phyloP scores from a whole-genome alignment of 2,797 vertebrate species.

The Poeciliopsis gracilis region DNA sequence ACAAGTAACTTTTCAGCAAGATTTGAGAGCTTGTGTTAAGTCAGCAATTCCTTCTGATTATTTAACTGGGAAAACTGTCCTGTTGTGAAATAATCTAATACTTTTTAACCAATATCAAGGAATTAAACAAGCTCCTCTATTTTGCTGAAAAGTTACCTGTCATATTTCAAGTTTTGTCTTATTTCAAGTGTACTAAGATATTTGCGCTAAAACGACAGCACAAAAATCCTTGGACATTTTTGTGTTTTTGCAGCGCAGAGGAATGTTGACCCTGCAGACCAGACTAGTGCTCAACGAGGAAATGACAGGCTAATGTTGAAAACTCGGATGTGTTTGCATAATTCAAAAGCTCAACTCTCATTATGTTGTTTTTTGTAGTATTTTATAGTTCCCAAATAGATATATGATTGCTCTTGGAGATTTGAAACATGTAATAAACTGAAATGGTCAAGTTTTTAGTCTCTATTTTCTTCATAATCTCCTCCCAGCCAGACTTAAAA shows the following conservation, averaged over 20 bases:
- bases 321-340: background rate
- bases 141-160: too few species aligned
- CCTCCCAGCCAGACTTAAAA: background rate
- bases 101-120: background rate
- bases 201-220: too few species aligned
- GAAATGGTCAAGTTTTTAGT: background rate
- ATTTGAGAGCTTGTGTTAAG: too few species aligned
- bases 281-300: background rate
- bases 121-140: too few species aligned
- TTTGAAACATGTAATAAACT: background rate
- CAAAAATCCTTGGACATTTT: too few species aligned
- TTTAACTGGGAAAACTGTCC: too few species aligned
- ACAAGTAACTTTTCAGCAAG: too few species aligned
- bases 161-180: too few species aligned
- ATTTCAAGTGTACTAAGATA: too few species aligned
- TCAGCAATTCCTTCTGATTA: too few species aligned
- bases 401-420: background rate
- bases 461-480: background rate
- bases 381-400: background rate
- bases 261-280: background rate
- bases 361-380: background rate
- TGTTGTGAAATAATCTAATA: too few species aligned
- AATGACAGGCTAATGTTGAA: background rate
- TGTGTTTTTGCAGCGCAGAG: too few species aligned
- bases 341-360: background rate